phyloP scores from a whole-genome alignment of 35 echinoderm and acorn worm genomes.

The Antedon bifida region DNA sequence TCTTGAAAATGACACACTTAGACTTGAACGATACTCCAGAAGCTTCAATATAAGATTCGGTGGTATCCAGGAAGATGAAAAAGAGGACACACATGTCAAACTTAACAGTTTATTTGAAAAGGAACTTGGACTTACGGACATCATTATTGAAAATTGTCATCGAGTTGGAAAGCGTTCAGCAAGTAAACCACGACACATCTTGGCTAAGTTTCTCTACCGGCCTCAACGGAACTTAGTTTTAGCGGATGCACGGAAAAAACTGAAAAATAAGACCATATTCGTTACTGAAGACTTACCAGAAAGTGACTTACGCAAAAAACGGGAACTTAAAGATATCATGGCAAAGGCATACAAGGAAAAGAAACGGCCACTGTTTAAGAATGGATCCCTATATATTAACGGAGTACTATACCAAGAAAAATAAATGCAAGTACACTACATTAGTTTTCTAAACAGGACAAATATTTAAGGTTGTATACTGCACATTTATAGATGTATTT shows the following conservation, averaged over 20 bases:
- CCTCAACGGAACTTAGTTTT: conserved; percentile 3
- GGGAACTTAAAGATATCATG: conserved; percentile 2
- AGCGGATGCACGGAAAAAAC: not conserved
- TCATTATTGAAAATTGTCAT: conserved; percentile 9
- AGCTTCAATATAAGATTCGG: conserved; percentile 26
- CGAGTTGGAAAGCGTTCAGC: not conserved
- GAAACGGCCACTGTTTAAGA: conserved; percentile 1
- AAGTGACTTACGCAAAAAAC: conserved; percentile 5
- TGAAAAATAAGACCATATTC: conserved; percentile 6
- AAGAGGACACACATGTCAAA: not conserved
- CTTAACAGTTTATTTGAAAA: not conserved
- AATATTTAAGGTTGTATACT: too few relatives aligned
- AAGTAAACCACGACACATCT: conserved; percentile 16
- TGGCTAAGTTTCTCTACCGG: conserved; percentile 11
- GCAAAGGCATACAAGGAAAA: conserved; percentile 12
- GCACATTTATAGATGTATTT: too few relatives aligned
- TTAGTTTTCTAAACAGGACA: too few relatives aligned
- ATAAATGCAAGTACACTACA: too few relatives aligned
- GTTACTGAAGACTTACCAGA: conserved; percentile 24
- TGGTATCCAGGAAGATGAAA: conserved; percentile 4
- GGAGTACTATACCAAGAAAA: not conserved
- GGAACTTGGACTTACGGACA: conserved; percentile 9
- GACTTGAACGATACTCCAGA: conserved; percentile 1
- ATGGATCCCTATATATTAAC: conserved; percentile 11
- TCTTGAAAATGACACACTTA: not conserved